Evolutionary conservation across 2,888 invertebrate species (phyloP).

Genomic region (Tenthredo amoena): DNA sequence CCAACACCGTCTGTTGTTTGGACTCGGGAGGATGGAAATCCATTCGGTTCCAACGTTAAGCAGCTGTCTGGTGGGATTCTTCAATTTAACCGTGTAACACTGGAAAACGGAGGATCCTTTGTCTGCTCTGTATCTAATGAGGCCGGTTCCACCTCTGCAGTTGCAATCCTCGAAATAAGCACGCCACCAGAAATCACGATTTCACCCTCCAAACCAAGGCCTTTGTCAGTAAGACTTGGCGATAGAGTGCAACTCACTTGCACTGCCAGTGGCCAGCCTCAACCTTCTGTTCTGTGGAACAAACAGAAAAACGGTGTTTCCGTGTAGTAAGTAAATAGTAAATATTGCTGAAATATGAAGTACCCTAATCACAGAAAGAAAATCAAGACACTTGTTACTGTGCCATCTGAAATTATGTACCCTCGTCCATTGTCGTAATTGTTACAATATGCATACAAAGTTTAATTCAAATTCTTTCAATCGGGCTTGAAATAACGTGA

Average conservation of each 20-base stretch:
- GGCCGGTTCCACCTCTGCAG: constrained; percentile 86
- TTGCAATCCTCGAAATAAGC: constrained; percentile 85
- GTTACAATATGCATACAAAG: too few relatives aligned
- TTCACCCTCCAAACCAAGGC: constrained; percentile 80
- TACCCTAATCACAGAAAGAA: background rate
- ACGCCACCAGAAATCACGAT: constrained; percentile 84
- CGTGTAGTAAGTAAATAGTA: constrained; percentile 55
- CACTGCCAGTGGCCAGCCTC: constrained; percentile 88
- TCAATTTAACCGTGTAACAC: constrained; percentile 85
- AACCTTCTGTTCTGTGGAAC: constrained; percentile 87
- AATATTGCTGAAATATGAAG: background rate
- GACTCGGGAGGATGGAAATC: constrained; percentile 85
- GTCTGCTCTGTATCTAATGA: constrained; percentile 90
- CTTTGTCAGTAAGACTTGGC: constrained; percentile 82
- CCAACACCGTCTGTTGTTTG: constrained; percentile 90
- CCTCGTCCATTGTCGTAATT: too few relatives aligned
- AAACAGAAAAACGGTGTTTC: constrained; percentile 71
- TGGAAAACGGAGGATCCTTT: constrained; percentile 91
- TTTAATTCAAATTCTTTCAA: too few relatives aligned
- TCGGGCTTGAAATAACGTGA: too few relatives aligned
- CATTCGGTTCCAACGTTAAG: constrained; percentile 84
- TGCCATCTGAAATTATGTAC: background rate
- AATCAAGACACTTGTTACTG: background rate
- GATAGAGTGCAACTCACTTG: constrained; percentile 88
- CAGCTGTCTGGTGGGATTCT: constrained; percentile 82